A percentile compares a stretch with the other conserved stretches of the same genome.
Evolutionary conservation across 2,797 vertebrate species (phyloP).

Genomic region (Percopsis omiscomaycus): DNA sequence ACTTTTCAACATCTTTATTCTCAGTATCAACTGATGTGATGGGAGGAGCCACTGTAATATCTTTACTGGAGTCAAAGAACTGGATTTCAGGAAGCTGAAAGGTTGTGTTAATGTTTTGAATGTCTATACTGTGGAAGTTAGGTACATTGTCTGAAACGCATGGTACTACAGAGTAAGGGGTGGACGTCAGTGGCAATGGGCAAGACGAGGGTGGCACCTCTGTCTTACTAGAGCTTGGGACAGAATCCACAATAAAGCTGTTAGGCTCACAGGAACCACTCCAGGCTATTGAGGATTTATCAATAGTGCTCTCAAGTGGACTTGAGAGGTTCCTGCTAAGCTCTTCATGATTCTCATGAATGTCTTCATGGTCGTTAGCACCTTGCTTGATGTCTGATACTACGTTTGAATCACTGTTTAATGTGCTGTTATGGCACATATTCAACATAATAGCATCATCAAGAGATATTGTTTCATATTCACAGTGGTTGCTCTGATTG

Average conservation of each 20-base stretch:
- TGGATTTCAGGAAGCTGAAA: constrained; percentile 84
- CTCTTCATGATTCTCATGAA: constrained; percentile 53
- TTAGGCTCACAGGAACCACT: constrained; percentile 63
- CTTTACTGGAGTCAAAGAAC: constrained; percentile 78
- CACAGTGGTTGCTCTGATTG: constrained; percentile 75
- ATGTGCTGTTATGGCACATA: constrained; percentile 79
- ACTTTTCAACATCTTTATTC: constrained; percentile 65
- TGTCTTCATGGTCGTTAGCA: constrained; percentile 35
- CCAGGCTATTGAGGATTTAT: constrained; percentile 70
- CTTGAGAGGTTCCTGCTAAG: constrained; percentile 59
- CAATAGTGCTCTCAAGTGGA: constrained; percentile 66
- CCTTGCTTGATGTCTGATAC: constrained; percentile 40
- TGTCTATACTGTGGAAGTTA: constrained; percentile 78
- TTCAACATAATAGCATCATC: constrained; percentile 85
- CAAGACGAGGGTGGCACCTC: constrained; percentile 50
- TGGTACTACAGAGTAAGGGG: constrained; percentile 42
- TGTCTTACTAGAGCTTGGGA: constrained; percentile 64
- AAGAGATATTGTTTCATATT: constrained; percentile 82
- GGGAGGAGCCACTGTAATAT: constrained; percentile 61
- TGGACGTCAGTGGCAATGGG: constrained; percentile 53
- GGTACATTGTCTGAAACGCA: constrained; percentile 57
- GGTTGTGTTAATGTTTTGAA: constrained; percentile 81
- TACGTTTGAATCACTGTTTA: constrained; percentile 59
- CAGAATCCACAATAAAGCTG: constrained; percentile 57
- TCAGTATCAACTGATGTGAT: constrained; percentile 44